These are phyloP conservation scores for Notamacropus eugenii DNA, from an alignment of 2,797 vertebrate species.

Conservation along the genomic window DNA sequence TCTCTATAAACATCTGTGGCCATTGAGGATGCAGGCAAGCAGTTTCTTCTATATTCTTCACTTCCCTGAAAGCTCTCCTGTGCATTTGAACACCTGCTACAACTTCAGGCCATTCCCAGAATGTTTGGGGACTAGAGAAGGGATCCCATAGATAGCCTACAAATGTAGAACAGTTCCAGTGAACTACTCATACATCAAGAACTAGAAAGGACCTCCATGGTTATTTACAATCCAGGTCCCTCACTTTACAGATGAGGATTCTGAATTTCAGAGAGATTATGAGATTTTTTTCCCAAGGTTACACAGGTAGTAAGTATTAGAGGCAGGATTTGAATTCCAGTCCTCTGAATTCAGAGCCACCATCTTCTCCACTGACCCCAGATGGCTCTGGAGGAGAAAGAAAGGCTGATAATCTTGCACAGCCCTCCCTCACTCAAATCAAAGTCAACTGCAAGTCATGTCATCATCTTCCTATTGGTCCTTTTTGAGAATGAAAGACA, in stretches of 20 bases:
- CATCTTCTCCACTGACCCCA: neutral
- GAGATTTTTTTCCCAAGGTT: neutral
- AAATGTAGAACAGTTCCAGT: neutral
- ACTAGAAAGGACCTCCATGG: neutral
- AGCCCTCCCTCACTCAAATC: no score
- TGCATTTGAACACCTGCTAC: neutral
- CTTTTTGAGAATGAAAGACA: no score
- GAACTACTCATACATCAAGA: neutral
- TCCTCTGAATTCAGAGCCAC: neutral
- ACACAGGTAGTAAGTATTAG: neutral
- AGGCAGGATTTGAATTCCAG: neutral
- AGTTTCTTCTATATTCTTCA: neutral
- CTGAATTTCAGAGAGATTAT: neutral
- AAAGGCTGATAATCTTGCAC: no score
- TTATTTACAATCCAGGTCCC: neutral
- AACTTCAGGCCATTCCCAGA: neutral
- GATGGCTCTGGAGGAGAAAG: no score
- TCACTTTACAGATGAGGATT: neutral
- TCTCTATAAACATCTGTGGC: neutral
- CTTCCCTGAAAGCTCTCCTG: neutral
- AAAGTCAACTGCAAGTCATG: no score
- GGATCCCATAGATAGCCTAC: neutral
- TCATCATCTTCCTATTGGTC: no score
- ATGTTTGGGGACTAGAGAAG: neutral
- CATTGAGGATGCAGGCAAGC: neutral